phyloP scores from a whole-genome alignment of 1,140 invertebrate species.

The Lineus longissimus region DNA sequence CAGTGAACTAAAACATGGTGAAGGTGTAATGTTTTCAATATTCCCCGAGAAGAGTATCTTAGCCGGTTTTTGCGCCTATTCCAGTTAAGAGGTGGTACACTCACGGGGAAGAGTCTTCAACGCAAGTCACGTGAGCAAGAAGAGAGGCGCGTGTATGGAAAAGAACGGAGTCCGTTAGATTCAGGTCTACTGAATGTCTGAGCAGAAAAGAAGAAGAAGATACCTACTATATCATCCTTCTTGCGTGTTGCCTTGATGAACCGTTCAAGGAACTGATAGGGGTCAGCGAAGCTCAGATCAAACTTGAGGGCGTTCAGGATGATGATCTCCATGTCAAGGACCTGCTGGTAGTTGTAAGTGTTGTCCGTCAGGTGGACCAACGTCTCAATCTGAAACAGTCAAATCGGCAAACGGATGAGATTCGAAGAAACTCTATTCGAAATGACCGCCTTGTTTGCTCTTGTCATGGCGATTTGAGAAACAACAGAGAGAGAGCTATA shows the following conservation, averaged over 20 bases:
- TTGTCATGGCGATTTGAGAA: not conserved
- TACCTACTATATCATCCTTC: not conserved
- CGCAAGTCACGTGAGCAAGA: no score
- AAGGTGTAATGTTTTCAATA: not conserved
- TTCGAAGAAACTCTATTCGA: slow-evolving; percentile 5
- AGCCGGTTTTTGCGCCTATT: not conserved
- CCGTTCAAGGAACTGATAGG: slow-evolving; percentile 33
- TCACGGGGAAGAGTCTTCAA: no score
- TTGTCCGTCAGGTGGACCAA: slow-evolving; percentile 40
- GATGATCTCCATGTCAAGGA: slow-evolving; percentile 33
- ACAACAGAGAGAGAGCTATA: no score
- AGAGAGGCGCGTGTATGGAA: no score
- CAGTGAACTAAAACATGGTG: no score
- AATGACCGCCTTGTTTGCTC: not conserved
- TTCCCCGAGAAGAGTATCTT: not conserved
- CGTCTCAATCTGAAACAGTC: slow-evolving; percentile 24
- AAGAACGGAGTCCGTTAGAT: no score
- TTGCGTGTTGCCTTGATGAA: slow-evolving; percentile 17
- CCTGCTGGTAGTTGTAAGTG: slow-evolving; percentile 31
- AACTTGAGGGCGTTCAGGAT: slow-evolving; percentile 37
- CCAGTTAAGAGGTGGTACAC: not conserved
- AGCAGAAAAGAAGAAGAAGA: not conserved
- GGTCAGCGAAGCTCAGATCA: slow-evolving; percentile 31
- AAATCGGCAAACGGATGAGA: not conserved
- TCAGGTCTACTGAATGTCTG: no score